A percentile compares a stretch with the other conserved stretches of the same genome.
Evolutionary conservation across 2,888 invertebrate genomes (phyloP).

Genomic region (Pinctada fucata): DNA sequence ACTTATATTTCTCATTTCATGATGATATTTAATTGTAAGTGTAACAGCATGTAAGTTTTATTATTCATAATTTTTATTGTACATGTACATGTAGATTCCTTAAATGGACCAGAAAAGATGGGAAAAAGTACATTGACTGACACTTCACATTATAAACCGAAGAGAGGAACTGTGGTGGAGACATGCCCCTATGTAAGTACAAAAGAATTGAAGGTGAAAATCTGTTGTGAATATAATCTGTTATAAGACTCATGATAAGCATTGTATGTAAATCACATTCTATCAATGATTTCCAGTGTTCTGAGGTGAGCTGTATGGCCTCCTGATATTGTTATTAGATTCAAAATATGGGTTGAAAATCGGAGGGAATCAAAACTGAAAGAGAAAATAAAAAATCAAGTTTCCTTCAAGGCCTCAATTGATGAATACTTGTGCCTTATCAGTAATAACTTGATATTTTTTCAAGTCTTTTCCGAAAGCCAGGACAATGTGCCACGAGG

Average conservation of each 20-base stretch:
- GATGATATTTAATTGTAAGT: too few relatives aligned
- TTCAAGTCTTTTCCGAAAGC: not conserved
- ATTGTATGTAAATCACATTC: too few relatives aligned
- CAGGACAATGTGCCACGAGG: not conserved
- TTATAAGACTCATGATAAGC: too few relatives aligned
- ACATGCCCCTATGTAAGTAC: slow-evolving; percentile 11
- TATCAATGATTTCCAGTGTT: too few relatives aligned
- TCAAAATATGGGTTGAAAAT: too few relatives aligned
- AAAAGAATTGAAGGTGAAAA: not conserved
- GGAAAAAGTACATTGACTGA: not conserved
- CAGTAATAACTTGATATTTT: slow-evolving; percentile 1
- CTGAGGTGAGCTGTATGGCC: too few relatives aligned
- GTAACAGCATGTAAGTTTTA: too few relatives aligned
- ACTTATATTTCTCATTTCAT: too few relatives aligned
- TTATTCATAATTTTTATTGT: too few relatives aligned
- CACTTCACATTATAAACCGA: not conserved
- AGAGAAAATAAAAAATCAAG: not conserved
- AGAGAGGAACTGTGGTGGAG: slow-evolving; percentile 7
- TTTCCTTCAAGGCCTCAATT: not conserved
- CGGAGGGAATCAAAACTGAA: too few relatives aligned
- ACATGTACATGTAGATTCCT: too few relatives aligned
- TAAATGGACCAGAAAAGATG: not conserved
- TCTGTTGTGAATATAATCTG: not conserved
- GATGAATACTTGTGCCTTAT: not conserved
- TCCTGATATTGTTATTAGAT: too few relatives aligned